A percentile compares a stretch with the other conserved stretches of the same genome.
Conservation (phyloP, 2,797 vertebrate genomes). For the Microctenopoma stevenorrisi region DNA sequence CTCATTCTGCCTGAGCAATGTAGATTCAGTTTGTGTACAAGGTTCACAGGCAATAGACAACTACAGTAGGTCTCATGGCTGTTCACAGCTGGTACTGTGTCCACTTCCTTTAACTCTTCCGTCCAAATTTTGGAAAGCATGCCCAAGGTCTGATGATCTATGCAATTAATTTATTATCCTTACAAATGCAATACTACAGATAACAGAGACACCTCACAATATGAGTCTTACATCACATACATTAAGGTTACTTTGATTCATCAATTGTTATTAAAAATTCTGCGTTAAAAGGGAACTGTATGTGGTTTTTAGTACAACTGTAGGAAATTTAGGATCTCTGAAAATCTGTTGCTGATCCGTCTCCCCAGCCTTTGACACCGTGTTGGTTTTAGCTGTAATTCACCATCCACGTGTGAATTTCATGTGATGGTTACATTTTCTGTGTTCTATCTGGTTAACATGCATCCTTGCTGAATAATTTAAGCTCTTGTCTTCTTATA, state of each 20-base stretch:
- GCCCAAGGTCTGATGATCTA: slow-evolving; percentile 73
- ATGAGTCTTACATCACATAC: slow-evolving; percentile 29
- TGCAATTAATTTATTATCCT: slow-evolving; percentile 79
- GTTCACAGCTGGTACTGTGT: slow-evolving; percentile 83
- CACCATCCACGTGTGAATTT: slow-evolving; percentile 14
- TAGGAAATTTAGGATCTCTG: slow-evolving; percentile 28
- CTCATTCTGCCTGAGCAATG: slow-evolving; percentile 72
- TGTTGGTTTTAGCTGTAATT: slow-evolving; percentile 17
- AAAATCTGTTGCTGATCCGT: slow-evolving; percentile 19
- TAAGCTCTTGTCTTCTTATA: slow-evolving; percentile 15
- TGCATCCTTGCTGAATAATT: slow-evolving; percentile 21
- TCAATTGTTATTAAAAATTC: slow-evolving; percentile 25
- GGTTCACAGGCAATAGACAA: slow-evolving; percentile 62
- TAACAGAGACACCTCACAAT: slow-evolving; percentile 51
- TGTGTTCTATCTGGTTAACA: slow-evolving; percentile 14
- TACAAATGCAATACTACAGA: slow-evolving; percentile 71
- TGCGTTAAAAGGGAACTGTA: slow-evolving; percentile 71
- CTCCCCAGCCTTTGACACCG: neutral
- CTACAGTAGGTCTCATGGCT: slow-evolving; percentile 59
- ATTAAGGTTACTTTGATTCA: slow-evolving; percentile 3
- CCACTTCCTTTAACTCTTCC: slow-evolving; percentile 67
- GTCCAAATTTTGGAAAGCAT: slow-evolving; percentile 66
- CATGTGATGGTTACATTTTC: neutral
- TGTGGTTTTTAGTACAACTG: slow-evolving; percentile 34
- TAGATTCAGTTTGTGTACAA: slow-evolving; percentile 66